Evolutionary conservation across 2,113 vertebrate species (phyloP).

Genomic region (Strigops habroptila): DNA sequence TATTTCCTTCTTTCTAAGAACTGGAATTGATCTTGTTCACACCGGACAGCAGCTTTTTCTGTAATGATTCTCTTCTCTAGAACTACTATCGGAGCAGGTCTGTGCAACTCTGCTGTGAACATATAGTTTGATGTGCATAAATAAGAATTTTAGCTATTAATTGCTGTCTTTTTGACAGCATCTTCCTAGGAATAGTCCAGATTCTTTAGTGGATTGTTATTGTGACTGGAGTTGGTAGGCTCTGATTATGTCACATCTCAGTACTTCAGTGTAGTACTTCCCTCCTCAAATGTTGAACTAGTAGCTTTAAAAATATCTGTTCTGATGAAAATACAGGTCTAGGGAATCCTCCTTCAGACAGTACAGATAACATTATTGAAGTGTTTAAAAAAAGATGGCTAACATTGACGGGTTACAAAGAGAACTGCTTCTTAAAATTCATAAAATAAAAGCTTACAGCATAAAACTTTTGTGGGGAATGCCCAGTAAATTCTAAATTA

Average conservation of each 20-base stretch:
- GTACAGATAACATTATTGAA: background rate
- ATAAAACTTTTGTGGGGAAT: background rate
- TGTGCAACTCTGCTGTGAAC: background rate
- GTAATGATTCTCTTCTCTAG: background rate
- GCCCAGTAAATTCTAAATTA: background rate
- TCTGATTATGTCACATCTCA: background rate
- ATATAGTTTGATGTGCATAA: background rate
- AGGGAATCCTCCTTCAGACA: background rate
- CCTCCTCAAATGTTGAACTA: background rate
- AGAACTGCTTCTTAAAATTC: background rate
- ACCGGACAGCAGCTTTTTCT: background rate
- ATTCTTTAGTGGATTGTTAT: background rate
- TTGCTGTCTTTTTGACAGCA: background rate
- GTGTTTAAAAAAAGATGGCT: background rate
- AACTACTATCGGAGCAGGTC: background rate
- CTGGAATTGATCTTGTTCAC: background rate
- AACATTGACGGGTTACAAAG: background rate
- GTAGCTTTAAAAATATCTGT: background rate
- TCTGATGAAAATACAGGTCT: background rate
- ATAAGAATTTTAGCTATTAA: background rate
- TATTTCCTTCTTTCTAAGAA: background rate
- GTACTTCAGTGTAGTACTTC: background rate
- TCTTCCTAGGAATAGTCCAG: background rate
- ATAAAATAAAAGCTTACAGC: background rate
- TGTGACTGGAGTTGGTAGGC: background rate